Percentiles rank a stretch among this genome's conserved stretches.
Conservation (phyloP, 1,140 invertebrate species). For the Sycobia sp. region DNA sequence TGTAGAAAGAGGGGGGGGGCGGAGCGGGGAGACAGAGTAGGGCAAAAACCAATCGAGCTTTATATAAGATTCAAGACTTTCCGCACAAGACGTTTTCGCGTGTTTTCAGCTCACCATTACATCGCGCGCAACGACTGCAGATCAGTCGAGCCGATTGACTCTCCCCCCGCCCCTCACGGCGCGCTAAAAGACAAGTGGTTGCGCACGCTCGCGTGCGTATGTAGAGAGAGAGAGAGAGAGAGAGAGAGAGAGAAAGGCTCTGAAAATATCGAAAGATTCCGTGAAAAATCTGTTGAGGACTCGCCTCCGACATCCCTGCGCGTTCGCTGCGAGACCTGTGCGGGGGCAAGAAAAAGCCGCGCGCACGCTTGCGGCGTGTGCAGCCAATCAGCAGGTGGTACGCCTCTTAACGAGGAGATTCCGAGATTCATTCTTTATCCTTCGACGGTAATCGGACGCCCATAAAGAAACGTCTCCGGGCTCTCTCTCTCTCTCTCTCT, state of each 20-base stretch:
- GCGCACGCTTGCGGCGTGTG: slow-evolving; percentile 1
- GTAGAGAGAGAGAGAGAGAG: too few species aligned
- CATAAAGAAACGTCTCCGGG: slow-evolving; percentile 26
- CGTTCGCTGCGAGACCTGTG: neutral
- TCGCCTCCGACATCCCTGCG: slow-evolving; percentile 16
- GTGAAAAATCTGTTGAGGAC: slow-evolving; percentile 37
- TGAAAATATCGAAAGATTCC: slow-evolving; percentile 29
- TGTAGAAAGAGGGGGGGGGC: too few species aligned
- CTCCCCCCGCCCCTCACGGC: neutral
- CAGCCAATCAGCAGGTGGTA: slow-evolving; percentile 44
- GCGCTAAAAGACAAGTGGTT: too few species aligned
- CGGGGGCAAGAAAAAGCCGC: slow-evolving; percentile 26
- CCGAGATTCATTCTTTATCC: slow-evolving; percentile 43
- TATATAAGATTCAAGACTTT: slow-evolving; percentile 27
- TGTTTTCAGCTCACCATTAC: slow-evolving; percentile 25
- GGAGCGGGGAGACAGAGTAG: neutral
- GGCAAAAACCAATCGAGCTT: slow-evolving; percentile 11
- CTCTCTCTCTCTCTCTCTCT: neutral
- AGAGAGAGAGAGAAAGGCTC: neutral
- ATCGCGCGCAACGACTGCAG: neutral
- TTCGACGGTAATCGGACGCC: slow-evolving; percentile 38
- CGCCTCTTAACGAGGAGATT: slow-evolving; percentile 43
- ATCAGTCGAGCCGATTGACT: slow-evolving; percentile 18
- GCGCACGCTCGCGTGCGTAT: neutral
- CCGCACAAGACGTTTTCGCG: slow-evolving; percentile 28